Base-by-base conservation (phyloP, 2,888 invertebrate genomes). In the Limnephilus rhombicus region DNA sequence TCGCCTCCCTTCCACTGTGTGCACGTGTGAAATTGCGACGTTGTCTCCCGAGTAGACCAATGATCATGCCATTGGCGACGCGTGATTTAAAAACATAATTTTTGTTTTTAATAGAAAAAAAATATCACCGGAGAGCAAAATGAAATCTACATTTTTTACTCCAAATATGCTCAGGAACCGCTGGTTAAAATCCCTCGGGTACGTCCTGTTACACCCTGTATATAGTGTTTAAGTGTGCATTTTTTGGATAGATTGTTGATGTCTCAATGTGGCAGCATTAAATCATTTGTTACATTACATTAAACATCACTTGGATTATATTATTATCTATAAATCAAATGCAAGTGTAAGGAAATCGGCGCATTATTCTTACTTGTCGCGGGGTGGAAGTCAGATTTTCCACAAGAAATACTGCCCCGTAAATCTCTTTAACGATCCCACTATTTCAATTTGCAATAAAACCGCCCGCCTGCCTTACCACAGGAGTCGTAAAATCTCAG, bases 371-470 rank as follows among this genome's bases (percentile, higher is more conserved):
- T 68, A 68, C 2, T 24, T 24, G 24, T 13, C 24, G 2, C 68
- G 24, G 68, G 68, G 68, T 24, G 68, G 24, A 68, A 68, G 68
- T 68, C 68, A 68, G 24, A 68, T 68, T 68, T 68, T 68, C 68
- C 68, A 68, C 68, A 68, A 68, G 68, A 68, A 68, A 68, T 68
- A 68, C 24, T n/a, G 68, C 68, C 68, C 24, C 68, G 24, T 68
- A 68, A 68, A 68, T 68, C 68, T 24, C 24, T 68, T 68, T 68
- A 68, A 68, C 68, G 68, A 68, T 68, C n/a, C 68, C 68, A 68
- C 68, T 68, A 68, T 68, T 68, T 68, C 68, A 68, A 68, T 68
- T 68, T 68, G 68, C 68, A 68, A 68, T 68, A 68, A 68, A 68
- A 68, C 68, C 68, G 9, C 68, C 68, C 53, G 18, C 18, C 24